Base-by-base conservation (phyloP, 2,113 vertebrate genomes). In the Chionodraco myersi region DNA sequence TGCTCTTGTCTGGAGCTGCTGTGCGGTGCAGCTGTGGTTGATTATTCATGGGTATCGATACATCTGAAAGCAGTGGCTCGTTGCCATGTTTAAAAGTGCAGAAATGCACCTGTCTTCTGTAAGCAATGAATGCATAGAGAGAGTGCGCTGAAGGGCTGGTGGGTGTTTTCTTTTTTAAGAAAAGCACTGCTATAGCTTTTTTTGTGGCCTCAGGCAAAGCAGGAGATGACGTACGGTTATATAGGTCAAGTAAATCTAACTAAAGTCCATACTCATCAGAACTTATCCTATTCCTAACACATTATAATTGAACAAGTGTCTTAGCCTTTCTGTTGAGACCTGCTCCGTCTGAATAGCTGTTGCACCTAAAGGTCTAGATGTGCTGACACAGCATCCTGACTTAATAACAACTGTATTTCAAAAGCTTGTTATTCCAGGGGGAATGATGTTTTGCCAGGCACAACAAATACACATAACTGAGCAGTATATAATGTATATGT, bases 31-130 rank as follows among this genome's bases (percentile, higher is more conserved):
- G 77, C 75, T 85, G 79, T 73, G 65, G 18, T 89, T 79, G 89
- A 88, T 92, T 92, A 92, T 91, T 91, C 87, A 89, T 89, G 76
- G 85, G 30, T 87, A 92, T 92, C 72, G 77, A 91, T 92, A 77
- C 68, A 85, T 70, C 82, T 79, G 83, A 72, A 83, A 72, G 78
- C 80, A 54, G 85, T 83, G 86, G 89, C 51, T 14, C 30, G 2
- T 51, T 79, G 75, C 82, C 89, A 89, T 74, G 69, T 80, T 69
- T 81, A 77, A 84, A 91, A 81, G 82, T 81, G 81, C 81, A 79
- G 76, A 63, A 75, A 82, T 83, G 82, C 89, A 91, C 85, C 87
- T 91, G 87, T 82, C 59, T 52, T 51, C 75, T 1, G 16, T 69
- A 49, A 67, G 54, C 52, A 1, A 34, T 34, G 74, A 59, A 72